Base-by-base conservation (phyloP, 2,888 invertebrate species). In the Himalopsyche kuldschensis region DNA sequence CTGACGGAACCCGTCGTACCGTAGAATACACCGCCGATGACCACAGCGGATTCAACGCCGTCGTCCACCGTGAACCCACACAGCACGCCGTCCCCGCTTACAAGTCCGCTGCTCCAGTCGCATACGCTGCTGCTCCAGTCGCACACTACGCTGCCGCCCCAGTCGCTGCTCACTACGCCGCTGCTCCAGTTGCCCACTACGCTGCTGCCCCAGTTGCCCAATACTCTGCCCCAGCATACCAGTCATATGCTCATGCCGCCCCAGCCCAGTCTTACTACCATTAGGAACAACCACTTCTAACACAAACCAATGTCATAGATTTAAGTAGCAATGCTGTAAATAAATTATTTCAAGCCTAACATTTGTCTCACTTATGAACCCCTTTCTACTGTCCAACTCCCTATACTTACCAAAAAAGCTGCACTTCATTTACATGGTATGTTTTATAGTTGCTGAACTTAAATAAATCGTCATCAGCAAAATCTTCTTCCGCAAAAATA, bases 21-120 rank as follows among this genome's bases (percentile, higher is more conserved):
- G 91, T 91, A 8, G 91, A 91, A 84, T 91, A 91, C 89, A 89
- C 90, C 87, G 88, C 91, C 27, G 91, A 91, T 88, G 89, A 89
- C 79, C 89, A 88, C 84, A 87, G 90, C 87, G 92, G 92, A 75
- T 92, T 91, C 89, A 91, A 90, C 88, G 91, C 92, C 46, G 87
- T 88, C 84, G 91, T 91, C 24, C 90, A 90, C 48, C 91, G 91
- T 87, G 91, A 92, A 86, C 88, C 87, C 69, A 48, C 63, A 79
- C 84, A 83, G 83, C 85, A 86, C 85, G 82, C 84, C 79, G 85
- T 86, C 30, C 55, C 79, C 17, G 77, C 75, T 24, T 75, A 83
- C 55, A 82, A 84, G 78, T n/a, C n/a, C n/a, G n/a, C n/a, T n/a
- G n/a, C n/a, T n/a, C 63, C 83, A 32, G 83, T 78, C n/a, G 81